Evolutionary conservation across 2,797 vertebrate genomes (phyloP), one percentile per base, ranked within the genome.

Genomic region (Craterocephalus amniculus): DNA sequence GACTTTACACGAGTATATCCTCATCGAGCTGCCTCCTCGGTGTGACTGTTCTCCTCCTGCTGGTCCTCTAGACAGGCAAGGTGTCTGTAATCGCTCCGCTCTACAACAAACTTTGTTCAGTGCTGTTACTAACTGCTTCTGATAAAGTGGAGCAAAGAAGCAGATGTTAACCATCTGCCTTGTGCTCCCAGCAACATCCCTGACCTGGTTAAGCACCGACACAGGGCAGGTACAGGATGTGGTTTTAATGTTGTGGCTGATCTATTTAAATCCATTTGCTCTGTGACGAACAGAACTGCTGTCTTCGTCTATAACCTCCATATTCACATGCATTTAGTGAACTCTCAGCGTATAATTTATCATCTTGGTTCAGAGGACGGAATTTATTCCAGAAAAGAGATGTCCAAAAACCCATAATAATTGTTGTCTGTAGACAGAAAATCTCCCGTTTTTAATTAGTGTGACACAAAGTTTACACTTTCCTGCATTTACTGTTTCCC

Each of bases 21-120:
- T 72, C 69, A 34, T 5, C 1, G 65, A 60, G 58, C 77, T 74
- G 76, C 87, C 80, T 77, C 75, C 71, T 73, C 57, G 0, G 67
- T 72, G 72, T 60, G 59, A 59, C 73, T 81, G 48, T 16, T 58
- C 67, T 81, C 51, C 70, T 45, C 51, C 70, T 45, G 58, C 70
- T 61, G 79, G 70, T 63, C 59, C 60, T 77, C 71, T 81, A 79
- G 76, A 85, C 76, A 76, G 34, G 7, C n/a, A 63, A 63, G 51
- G 60, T 68, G 64, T 74, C 67, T 67, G 64, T 27, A 18, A 55
- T 70, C 63, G 40, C 34, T 55, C 55, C 34, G 27, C 58, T 63
- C 58, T 71, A 51, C 51, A 65, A 24, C 38, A 20, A 48, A 35
- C 57, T 56, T 45, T 13, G 58, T 49, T 54, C 1, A 8, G 6